A percentile compares a stretch with the other conserved stretches of the same genome.
Conservation (phyloP, 1,140 invertebrate genomes). For the Tetragnatha versicolor region DNA sequence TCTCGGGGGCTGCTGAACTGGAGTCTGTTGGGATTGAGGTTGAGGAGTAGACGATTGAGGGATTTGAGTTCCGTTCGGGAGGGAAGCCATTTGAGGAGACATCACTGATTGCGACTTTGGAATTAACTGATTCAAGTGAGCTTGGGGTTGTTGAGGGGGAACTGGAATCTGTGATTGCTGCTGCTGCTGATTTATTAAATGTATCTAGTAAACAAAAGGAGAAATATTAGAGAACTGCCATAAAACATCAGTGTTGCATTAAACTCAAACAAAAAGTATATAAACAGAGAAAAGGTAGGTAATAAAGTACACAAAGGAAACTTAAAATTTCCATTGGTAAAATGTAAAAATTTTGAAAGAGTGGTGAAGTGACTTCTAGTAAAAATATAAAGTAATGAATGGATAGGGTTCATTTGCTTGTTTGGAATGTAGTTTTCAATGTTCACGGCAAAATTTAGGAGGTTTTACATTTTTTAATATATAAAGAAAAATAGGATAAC, state of each 20-base stretch:
- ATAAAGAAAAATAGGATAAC: no score
- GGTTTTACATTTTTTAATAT: no score
- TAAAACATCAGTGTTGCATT: background rate
- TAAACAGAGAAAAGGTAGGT: no score
- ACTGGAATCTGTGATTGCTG: constrained; percentile 65
- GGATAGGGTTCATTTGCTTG: no score
- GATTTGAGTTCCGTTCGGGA: constrained; percentile 22
- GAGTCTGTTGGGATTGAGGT: constrained; percentile 54
- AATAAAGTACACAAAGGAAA: no score
- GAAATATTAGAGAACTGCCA: background rate
- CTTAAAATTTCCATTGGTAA: background rate
- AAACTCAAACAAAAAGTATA: no score
- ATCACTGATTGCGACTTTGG: constrained; percentile 37
- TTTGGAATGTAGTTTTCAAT: no score
- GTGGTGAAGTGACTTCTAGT: no score
- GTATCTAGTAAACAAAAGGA: constrained; percentile 17
- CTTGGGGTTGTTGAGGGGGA: constrained; percentile 58
- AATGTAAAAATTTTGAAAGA: no score
- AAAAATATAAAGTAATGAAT: no score
- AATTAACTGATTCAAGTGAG: constrained; percentile 53
- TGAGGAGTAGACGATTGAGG: constrained; percentile 56
- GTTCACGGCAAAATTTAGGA: no score
- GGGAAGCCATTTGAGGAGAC: constrained; percentile 49
- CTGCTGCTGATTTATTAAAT: constrained; percentile 62
- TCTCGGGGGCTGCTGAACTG: constrained; percentile 52